Base-by-base conservation (phyloP, 2,888 invertebrate genomes). In the Erynnis tages region DNA sequence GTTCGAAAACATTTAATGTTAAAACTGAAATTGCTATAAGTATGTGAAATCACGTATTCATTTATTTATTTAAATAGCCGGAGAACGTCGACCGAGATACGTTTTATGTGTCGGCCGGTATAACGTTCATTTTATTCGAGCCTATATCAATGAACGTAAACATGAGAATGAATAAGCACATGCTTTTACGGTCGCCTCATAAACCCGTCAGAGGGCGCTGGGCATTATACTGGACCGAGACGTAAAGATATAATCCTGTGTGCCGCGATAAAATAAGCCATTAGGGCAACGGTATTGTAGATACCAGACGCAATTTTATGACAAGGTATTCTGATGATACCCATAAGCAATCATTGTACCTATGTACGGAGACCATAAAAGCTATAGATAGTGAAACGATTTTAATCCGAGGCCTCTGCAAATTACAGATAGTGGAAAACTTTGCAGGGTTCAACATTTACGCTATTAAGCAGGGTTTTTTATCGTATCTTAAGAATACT, bases 161-260 rank as follows among this genome's bases (percentile, higher is more conserved):
- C 43, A 50, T 43, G 43, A 43, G 43, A 50, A 43, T 43, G 43
- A 43, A 50, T 50, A 43, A 43, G 43, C 50, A 43, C 50, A 50
- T 43, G 50, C 19, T 50, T 50, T 50, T 50, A 50, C 29, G 50
- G 32, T 29, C 41, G 35, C 13, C 43, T 43, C 50, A 43, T 50
- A 49, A 49, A 49, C 49, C 41, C 41, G 50, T 43, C 43, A 50
- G 21, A 50, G 50, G 50, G 50, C 50, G 34, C 43, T 50, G 35
- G 35, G 34, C 50, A 44, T 44, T 50, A 50, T 48, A 23, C 25
- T 35, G 46, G 35, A 47, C 23, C 40, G 21, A 38, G 19, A 50
- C 35, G 35, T 23, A 37, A 48, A 35, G 49, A 50, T 50, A 50
- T 43, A 50, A 43, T 41, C 29, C 49, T 25, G 27, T 32, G 32